Evolutionary conservation across 2,888 invertebrate species (phyloP), one percentile per base, ranked within the genome.

Genomic region (Nezara viridula): DNA sequence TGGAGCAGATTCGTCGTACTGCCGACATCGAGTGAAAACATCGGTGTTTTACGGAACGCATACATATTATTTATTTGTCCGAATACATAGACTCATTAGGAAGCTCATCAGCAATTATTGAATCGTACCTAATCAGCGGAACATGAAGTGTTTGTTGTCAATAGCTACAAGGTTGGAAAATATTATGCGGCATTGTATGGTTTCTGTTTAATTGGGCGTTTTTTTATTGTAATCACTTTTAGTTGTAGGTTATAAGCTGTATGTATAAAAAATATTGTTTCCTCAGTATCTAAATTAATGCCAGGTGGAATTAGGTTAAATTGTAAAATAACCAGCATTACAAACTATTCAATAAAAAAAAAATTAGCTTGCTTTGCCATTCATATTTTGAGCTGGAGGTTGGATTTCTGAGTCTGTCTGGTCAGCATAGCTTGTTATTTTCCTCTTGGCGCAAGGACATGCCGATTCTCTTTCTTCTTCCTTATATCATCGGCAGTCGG

Each of bases 81-180:
- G n/a, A 40, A 81, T 47, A 44, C 44, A 73, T 73, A 73, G 66
- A 19, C 37, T 19, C 44, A 81, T 81, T 40, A 2, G 24, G 81
- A 81, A 81, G 19, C 66, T 44, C 44, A 81, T 81, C 81, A 81
- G 81, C 44, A 81, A n/a, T 81, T 44, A 81, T n/a, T 12, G 24
- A 24, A 12, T n/a, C 16, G n/a, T 47, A 14, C n/a, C n/a, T 24
- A 10, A 81, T 44, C 81, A 81, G 81, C 81, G 21, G 10, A 81
- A 81, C 44, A 12, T 81, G 44, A 12, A 81, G 14, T 81, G 81
- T 81, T 81, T 81, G 40, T 40, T 47, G 44, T 81, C 44, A 81
- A 81, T 81, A 81, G n/a, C 9, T 47, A 47, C 81, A 81, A 81
- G 81, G 81, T 47, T 81, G n/a, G 16, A 81, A 81, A 81, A 81